Base-by-base conservation (phyloP, 2,113 vertebrate species). In the Limanda limanda region DNA sequence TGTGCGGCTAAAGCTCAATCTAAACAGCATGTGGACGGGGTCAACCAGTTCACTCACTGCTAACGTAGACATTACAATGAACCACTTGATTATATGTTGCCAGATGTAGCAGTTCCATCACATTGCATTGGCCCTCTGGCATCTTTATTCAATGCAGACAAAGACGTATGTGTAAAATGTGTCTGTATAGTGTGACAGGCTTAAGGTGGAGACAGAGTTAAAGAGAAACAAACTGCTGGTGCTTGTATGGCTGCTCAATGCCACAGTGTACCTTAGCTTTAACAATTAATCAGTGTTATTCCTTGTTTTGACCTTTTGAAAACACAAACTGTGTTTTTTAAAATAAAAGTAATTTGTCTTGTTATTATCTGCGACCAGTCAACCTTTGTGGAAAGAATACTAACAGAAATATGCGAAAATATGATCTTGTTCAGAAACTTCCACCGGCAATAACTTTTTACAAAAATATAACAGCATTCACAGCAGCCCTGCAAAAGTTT, bases 1-100 rank as follows among this genome's bases (percentile, higher is more conserved):
- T 55, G 47, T 56, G 31, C 12, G 12, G 60, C 27, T 71, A 21
- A 45, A 57, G 2, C 69, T 81, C 67, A 52, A 68, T 52, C 62
- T 40, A 55, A 81, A 75, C 74, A 65, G 58, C 62, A 61, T 81
- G 74, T 69, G 63, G 4, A 71, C 27, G 24, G 51, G 68, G 67
- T 84, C 68, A 67, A 25, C 58, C 13, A 61, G 75, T 76, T 64
- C 59, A 48, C 14, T 7, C 15, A 2, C 59, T 51, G 23, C 56
- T 70, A 2, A 14, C 70, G 35, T 6, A 25, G 21, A 61, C 61
- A 21, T 25, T 21, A 17, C 20, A 67, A 24, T 35, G 45, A 18
- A 20, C 9, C 6, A 65, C 67, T 60, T n/a, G 23, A 60, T 25
- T 55, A 54, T 68, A 17, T 31, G 62, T 21, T 71, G 55, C 66